A percentile compares a stretch with the other conserved stretches of the same genome.
phyloP scores from a whole-genome alignment of 2,888 invertebrate species.

The Drosophila nigritarsus region DNA sequence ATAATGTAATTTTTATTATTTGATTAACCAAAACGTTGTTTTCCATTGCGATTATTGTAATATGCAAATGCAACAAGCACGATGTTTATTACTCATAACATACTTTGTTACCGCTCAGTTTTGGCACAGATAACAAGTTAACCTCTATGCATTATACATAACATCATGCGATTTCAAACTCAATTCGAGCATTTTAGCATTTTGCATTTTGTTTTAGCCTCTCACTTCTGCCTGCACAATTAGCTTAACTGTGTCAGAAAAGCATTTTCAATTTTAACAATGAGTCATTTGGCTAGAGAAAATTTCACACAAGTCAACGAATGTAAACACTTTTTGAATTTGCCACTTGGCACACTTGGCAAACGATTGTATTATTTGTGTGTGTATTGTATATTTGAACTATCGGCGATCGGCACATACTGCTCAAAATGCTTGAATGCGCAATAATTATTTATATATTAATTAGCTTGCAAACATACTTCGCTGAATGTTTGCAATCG shows the following conservation, averaged over 20 bases:
- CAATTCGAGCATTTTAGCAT: too few species aligned
- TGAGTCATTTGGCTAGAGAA: constrained; percentile 38
- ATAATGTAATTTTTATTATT: background rate
- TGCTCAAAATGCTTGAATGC: constrained; percentile 54
- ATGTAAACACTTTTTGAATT: constrained; percentile 58
- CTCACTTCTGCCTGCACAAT: constrained; percentile 48
- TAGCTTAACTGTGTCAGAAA: constrained; percentile 38
- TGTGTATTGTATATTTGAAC: background rate
- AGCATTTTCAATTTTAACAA: constrained; percentile 34
- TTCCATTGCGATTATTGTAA: constrained; percentile 27
- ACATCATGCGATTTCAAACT: constrained; percentile 32
- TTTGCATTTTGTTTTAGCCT: constrained; percentile 17
- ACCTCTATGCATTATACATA: constrained; percentile 23
- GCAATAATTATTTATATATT: constrained; percentile 59
- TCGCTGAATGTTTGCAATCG: constrained; percentile 39
- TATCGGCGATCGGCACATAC: constrained; percentile 30
- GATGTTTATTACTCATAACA: constrained; percentile 12
- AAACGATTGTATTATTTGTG: background rate
- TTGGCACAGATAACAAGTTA: constrained; percentile 21
- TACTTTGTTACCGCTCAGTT: background rate
- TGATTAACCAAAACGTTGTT: background rate
- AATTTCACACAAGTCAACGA: constrained; percentile 26
- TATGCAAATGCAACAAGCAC: constrained; percentile 29
- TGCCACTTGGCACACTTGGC: constrained; percentile 63
- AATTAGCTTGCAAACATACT: constrained; percentile 5